Conservation (phyloP, 2,888 invertebrate species). For the Lochmaea capreae region DNA sequence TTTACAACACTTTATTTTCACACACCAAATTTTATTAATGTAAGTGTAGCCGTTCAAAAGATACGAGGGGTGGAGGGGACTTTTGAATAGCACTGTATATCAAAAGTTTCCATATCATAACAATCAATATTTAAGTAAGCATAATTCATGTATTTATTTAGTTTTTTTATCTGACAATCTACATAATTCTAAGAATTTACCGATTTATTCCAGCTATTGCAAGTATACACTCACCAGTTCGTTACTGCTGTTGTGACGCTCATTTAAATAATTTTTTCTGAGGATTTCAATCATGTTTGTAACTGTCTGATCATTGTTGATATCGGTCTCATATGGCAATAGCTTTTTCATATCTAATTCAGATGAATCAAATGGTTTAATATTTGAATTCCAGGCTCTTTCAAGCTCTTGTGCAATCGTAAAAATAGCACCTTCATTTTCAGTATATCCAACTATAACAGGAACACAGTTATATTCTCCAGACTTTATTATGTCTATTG, state of each 20-base stretch:
- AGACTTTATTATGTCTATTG: slow-evolving; percentile 54
- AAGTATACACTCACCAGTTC: neutral
- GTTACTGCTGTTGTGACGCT: neutral
- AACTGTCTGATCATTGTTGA: neutral
- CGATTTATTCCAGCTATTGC: neutral
- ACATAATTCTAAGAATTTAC: too few relatives aligned
- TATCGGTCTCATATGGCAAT: neutral
- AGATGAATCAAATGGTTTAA: neutral
- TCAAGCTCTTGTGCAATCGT: neutral
- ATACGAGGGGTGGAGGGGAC: too few relatives aligned
- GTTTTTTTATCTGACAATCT: too few relatives aligned
- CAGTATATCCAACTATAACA: slow-evolving; percentile 58
- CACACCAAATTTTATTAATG: too few relatives aligned
- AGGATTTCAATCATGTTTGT: neutral
- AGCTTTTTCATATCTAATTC: neutral
- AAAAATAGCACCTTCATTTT: slow-evolving; percentile 51
- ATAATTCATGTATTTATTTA: too few relatives aligned
- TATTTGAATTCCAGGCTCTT: neutral
- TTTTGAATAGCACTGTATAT: too few relatives aligned
- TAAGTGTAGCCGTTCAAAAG: too few relatives aligned
- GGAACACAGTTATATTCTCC: slow-evolving; percentile 60
- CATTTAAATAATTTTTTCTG: neutral
- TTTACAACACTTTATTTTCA: too few relatives aligned
- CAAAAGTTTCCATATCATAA: slow-evolving; percentile 43
- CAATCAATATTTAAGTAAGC: slow-evolving; percentile 47